Base-by-base conservation (phyloP, 2,888 invertebrate species). In the Zaprionus obscuricornis region DNA sequence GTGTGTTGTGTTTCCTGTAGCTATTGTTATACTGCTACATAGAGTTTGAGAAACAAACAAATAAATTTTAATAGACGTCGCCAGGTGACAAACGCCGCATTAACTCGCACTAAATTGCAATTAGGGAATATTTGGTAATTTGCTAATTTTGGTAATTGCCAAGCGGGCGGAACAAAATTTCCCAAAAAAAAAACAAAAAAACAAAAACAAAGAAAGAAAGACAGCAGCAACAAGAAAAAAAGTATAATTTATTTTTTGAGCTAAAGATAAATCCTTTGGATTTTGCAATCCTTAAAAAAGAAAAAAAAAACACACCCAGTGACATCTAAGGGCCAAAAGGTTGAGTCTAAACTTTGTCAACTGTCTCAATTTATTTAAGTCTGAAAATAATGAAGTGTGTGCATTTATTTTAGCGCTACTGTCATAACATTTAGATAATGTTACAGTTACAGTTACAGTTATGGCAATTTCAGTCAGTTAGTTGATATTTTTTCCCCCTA, bases 31-130 rank as follows among this genome's bases (percentile, higher is more conserved):
- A n/a, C n/a, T n/a, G n/a, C n/a, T 46, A 49, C 64, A 55, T 66
- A 65, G 63, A 55, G 71, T 58, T 57, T 66, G 13, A 54, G 56
- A 78, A 43, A 40, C 79, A 79, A 78, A 75, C 78, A 74, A 72
- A 79, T 79, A 79, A 79, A 79, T 79, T 79, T 79, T 79, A 79
- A 79, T 79, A 72, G 72, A 69, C 50, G 77, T 74, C 74, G 65
- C 66, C 64, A 77, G 67, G 71, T 75, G 66, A 75, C 75, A 75
- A 74, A 74, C 60, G 62, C 68, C 59, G 63, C 54, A 77, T 74
- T 77, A 78, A 66, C 65, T 71, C 51, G 60, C 79, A 67, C 72
- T 79, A 68, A 79, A 79, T 79, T 76, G 74, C 68, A 76, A 79
- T 79, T 79, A 79, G 67, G 59, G 72, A 66, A 67, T 66, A 74